Evolutionary conservation across 2,888 invertebrate species (phyloP).

Genomic region (Timema cristinae): DNA sequence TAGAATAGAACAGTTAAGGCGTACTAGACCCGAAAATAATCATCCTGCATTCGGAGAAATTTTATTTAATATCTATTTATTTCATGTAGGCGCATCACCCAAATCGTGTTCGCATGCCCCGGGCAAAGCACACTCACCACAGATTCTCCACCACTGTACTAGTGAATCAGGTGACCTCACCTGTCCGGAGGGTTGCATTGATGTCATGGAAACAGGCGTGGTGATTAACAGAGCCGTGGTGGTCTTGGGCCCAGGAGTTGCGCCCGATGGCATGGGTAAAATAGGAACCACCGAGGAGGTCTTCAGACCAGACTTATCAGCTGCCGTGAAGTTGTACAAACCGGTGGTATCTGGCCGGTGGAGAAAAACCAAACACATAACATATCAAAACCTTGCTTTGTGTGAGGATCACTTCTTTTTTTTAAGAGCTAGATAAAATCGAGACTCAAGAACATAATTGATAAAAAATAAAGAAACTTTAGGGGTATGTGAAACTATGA

Average conservation of each 20-base stretch:
- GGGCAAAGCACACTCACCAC: too few relatives aligned
- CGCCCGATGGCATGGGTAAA: slow-evolving; percentile 26
- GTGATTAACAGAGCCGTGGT: slow-evolving; percentile 46
- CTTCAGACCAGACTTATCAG: slow-evolving; percentile 24
- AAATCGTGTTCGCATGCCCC: neutral
- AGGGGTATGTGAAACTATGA: too few relatives aligned
- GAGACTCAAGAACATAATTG: too few relatives aligned
- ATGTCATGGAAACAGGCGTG: slow-evolving; percentile 45
- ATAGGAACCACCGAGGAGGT: slow-evolving; percentile 30
- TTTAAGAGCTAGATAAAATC: too few relatives aligned
- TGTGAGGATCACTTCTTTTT: neutral
- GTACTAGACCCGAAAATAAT: too few relatives aligned
- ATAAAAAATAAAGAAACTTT: too few relatives aligned
- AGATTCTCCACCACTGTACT: neutral
- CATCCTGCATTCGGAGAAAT: too few relatives aligned
- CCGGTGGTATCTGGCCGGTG: slow-evolving; percentile 17
- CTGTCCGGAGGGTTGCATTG: slow-evolving; percentile 22
- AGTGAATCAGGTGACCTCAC: slow-evolving; percentile 17
- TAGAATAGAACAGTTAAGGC: too few relatives aligned
- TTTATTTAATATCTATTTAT: too few relatives aligned
- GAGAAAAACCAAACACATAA: neutral
- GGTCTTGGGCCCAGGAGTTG: slow-evolving; percentile 29
- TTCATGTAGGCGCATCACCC: neutral
- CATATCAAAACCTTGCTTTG: neutral
- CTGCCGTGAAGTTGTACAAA: slow-evolving; percentile 27